Evolutionary conservation across 1,140 invertebrate genomes (phyloP), one percentile per base, ranked within the genome.

Genomic region (Anastatus disparis): DNA sequence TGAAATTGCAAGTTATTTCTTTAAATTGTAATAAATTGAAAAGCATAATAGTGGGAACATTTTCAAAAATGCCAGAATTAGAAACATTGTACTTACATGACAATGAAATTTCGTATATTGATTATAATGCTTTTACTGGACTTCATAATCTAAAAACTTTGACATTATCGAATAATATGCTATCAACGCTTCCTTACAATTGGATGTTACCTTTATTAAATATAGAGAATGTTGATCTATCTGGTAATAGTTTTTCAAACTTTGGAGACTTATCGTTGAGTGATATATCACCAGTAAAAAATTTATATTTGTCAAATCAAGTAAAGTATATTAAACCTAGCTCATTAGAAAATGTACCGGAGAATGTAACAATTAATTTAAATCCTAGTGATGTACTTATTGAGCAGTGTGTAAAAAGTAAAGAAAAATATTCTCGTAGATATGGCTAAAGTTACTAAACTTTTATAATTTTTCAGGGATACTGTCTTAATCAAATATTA

Each of bases 271-370:
- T 75, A 27, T 15, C 38, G 2, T 46, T 61, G 6, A 61, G 6
- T 6, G 9, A 8, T 2, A 42, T 0, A 0, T 26, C 3, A 2
- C 4, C 0, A 1, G 8, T 76, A 4, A 2, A 12, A 31, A 3
- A 75, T 38, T 22, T 76, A 13, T 61, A 59, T n/a, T n/a, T 75
- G 13, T 38, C n/a, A 10, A 53, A 63, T 50, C 75, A 64, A 2
- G n/a, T 75, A 1, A 40, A 1, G 0, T 3, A 13, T 1, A 61
- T 74, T 15, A 13, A 44, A 3, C 1, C 15, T 1, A 2, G 27
- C 1, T 10, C 50, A 6, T 24, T 75, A 0, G 4, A 20, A 3
- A 3, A 0, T 0, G 8, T 76, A 3, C 62, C 74, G 0, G 2
- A 63, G 3, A n/a, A 42, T 1, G 42, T 55, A 20, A 72, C 24